Base-by-base conservation (phyloP, 2,888 invertebrate species). In the Lottia scabra region DNA sequence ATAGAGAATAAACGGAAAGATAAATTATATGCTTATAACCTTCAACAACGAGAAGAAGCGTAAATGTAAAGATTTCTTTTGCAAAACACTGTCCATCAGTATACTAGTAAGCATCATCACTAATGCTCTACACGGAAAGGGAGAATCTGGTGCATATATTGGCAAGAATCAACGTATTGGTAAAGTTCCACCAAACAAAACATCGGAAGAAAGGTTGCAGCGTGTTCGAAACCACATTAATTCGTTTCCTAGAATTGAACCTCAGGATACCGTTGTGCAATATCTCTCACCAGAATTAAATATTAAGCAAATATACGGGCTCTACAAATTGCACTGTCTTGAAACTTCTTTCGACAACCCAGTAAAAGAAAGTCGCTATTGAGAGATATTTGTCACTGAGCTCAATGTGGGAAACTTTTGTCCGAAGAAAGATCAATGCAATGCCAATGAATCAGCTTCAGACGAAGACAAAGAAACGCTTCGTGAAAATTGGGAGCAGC, bases 301-400 rank as follows among this genome's bases (percentile, higher is more conserved):
- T 62, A 6, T 62, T 23, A 16, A 62, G 43, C 48, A 68, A 19
- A 16, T 26, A 8, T 6, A n/a, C 8, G 27, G 2, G 0, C 30
- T 30, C 30, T 30, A 30, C 30, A 30, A 30, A 30, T 5, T 30
- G 30, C 30, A 30, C 5, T 30, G 30, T 30, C 63, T n/a, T 23
- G 44, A n/a, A 23, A 64, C n/a, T 4, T 19, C 26, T 67, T 44
- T 23, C 8, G 19, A n/a, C 10, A 44, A n/a, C 26, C 45, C 70
- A 19, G 45, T 65, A 13, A 63, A 63, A 43, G n/a, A 27, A 8
- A 46, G 19, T 46, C n/a, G n/a, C 15, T 67, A 67, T 10, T 15
- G 67, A 13, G n/a, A 67, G 19, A n/a, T 67, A 45, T 67, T 67
- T 46, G 13, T 10, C 10, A 66, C 38, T 43, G 63, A n/a, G n/a